Evolutionary conservation across 2,797 vertebrate species (phyloP), one percentile per base, ranked within the genome.

Genomic region (Acridotheres tristis): DNA sequence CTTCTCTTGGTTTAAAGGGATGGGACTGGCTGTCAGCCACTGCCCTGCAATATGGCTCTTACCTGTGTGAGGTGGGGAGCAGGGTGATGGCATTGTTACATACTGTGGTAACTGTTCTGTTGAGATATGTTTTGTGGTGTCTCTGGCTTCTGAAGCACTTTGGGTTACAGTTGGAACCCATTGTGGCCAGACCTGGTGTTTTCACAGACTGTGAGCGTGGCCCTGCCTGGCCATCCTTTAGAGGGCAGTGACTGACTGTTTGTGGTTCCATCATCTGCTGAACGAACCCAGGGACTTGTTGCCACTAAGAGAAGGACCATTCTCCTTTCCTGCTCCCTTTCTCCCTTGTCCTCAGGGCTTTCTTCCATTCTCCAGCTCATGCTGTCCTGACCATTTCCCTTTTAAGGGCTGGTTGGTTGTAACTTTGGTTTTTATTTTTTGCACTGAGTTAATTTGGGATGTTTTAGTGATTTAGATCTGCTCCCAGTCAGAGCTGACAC

Each of bases 191-290:
- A 65, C 8, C 1, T 6, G 22, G 23, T 85, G 72, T 36, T 78
- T 69, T 75, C 0, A 2, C 63, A 50, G 50, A 34, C 7, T 21
- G 54, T 20, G 59, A 91, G n/a, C 0, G 0, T 65, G 72, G 72
- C 26, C 45, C 61, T 85, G 78, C 57, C 55, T 2, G 1, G 38
- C 53, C 45, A 54, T 83, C 89, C 94, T 94, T 96, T 91, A 92
- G 93, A 96, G 85, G 82, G 82, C 93, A 93, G 89, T 94, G 94
- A 91, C 38, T 61, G 78, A 89, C 57, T 48, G 0, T 11, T 11
- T 68, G 67, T 89, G 34, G 42, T 67, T 95, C 50, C 63, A 71
- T 25, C 2, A 0, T 78, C 1, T 1, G 21, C 72, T 50, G 45
- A 68, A 54, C 0, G 1, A 30, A 18, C 45, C 13, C 40, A 42